A percentile compares a stretch with the other conserved stretches of the same genome.
These are phyloP conservation scores for Brenthis hecate DNA, from an alignment of 2,888 invertebrate species.

Conservation along the genomic window DNA sequence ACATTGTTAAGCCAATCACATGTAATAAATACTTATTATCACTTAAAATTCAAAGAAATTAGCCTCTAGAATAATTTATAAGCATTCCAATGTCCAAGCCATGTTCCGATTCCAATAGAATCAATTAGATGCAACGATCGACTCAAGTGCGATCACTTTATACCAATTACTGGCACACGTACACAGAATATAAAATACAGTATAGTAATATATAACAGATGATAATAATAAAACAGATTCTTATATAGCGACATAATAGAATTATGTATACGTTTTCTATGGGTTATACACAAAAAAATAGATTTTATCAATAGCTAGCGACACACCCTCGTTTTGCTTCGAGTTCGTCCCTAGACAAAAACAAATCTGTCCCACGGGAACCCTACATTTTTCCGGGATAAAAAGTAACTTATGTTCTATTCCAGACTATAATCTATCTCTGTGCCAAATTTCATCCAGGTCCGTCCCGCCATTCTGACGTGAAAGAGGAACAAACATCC, in stretches of 20 bases:
- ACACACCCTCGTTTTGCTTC: too few species aligned
- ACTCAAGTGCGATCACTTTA: constrained; percentile 45
- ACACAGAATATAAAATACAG: constrained; percentile 21
- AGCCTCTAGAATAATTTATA: constrained; percentile 26
- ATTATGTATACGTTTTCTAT: neutral
- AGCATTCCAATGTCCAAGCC: constrained; percentile 34
- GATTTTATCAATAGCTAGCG: too few species aligned
- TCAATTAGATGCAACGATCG: constrained; percentile 44
- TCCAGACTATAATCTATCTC: too few species aligned
- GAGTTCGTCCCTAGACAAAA: too few species aligned
- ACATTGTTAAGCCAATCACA: constrained; percentile 14
- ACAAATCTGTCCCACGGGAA: too few species aligned
- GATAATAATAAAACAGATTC: neutral
- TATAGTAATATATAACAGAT: neutral
- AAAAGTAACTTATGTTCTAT: too few species aligned
- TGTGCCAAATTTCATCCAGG: too few species aligned
- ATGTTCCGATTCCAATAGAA: constrained; percentile 41
- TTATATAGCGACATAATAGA: neutral
- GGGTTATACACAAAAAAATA: too few species aligned
- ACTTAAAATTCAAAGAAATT: constrained; percentile 24
- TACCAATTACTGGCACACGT: constrained; percentile 38
- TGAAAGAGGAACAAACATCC: too few species aligned
- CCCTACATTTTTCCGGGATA: too few species aligned
- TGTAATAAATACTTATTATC: constrained; percentile 17
- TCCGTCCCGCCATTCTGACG: too few species aligned